A percentile compares a stretch with the other conserved stretches of the same genome.
These are phyloP conservation scores for Schizotus pectinicornis DNA, from an alignment of 2,888 invertebrate genomes.

Conservation along the genomic window DNA sequence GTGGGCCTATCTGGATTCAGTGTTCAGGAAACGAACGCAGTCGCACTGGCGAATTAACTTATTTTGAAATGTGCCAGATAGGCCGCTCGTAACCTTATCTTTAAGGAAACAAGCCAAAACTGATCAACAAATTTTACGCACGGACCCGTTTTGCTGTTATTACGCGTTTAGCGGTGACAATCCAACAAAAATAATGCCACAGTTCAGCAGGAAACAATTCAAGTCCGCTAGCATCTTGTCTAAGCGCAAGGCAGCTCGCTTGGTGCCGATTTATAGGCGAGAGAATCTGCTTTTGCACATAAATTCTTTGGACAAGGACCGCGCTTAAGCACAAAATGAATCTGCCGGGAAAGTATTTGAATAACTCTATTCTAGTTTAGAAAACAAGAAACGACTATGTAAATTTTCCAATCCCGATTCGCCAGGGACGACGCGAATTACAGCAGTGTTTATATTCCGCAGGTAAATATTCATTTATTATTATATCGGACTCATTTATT, in stretches of 20 bases:
- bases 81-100: background rate
- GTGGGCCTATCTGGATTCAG: slow-evolving; percentile 17
- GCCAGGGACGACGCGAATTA: slow-evolving; percentile 7
- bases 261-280: background rate
- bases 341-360: background rate
- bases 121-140: too few relatives aligned
- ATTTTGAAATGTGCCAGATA: slow-evolving; percentile 8
- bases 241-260: background rate
- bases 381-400: slow-evolving; percentile 12
- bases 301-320: background rate
- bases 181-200: too few relatives aligned
- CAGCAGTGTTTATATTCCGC: background rate
- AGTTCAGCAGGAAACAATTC: too few relatives aligned
- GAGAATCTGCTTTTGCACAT: slow-evolving; percentile 1
- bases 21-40: slow-evolving; percentile 14
- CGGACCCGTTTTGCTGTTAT: too few relatives aligned
- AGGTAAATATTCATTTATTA: too few relatives aligned
- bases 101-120: background rate
- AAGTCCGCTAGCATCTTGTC: too few relatives aligned
- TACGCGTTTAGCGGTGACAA: too few relatives aligned
- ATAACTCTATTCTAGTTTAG: background rate
- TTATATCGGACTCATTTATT: too few relatives aligned
- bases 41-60: slow-evolving; percentile 17
- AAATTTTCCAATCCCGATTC: slow-evolving; percentile 11
- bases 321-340: background rate